Conservation (phyloP, 2,888 invertebrate genomes). For the Eudemis profundana region DNA sequence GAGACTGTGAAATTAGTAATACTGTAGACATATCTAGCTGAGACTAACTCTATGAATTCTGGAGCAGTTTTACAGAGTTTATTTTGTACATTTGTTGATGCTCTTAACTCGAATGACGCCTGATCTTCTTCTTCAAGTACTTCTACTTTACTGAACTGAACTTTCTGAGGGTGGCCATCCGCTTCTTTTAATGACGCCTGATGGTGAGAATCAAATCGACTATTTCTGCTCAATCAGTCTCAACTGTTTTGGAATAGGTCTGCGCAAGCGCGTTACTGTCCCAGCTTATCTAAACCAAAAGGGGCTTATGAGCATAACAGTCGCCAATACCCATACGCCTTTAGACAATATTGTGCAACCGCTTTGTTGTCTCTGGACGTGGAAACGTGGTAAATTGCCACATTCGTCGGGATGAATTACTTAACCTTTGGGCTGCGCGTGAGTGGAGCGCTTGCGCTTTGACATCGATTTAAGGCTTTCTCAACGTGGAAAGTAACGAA, state of each 20-base stretch:
- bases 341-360: slow-evolving; percentile 58
- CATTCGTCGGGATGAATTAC: slow-evolving; percentile 63
- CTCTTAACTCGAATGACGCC: no score
- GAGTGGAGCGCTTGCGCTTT: slow-evolving; percentile 46
- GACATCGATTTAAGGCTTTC: slow-evolving; percentile 29
- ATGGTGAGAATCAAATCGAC: no score
- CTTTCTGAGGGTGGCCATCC: no score
- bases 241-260: slow-evolving; percentile 45
- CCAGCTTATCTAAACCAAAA: slow-evolving; percentile 44
- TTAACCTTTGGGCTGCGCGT: slow-evolving; percentile 52
- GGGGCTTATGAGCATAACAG: neutral
- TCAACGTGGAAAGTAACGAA: slow-evolving; percentile 24
- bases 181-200: no score
- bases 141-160: no score
- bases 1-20: no score
- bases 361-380: slow-evolving; percentile 63
- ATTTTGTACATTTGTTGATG: no score
- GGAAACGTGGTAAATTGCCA: slow-evolving; percentile 61
- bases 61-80: no score
- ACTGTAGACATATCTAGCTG: no score
- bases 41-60: no score
- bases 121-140: no score
- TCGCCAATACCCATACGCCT: neutral
- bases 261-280: slow-evolving; percentile 58
- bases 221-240: no score